Percentiles rank a stretch among this genome's conserved stretches.
Conservation (phyloP, 2,113 vertebrate species). For the Plectropomus leopardus region DNA sequence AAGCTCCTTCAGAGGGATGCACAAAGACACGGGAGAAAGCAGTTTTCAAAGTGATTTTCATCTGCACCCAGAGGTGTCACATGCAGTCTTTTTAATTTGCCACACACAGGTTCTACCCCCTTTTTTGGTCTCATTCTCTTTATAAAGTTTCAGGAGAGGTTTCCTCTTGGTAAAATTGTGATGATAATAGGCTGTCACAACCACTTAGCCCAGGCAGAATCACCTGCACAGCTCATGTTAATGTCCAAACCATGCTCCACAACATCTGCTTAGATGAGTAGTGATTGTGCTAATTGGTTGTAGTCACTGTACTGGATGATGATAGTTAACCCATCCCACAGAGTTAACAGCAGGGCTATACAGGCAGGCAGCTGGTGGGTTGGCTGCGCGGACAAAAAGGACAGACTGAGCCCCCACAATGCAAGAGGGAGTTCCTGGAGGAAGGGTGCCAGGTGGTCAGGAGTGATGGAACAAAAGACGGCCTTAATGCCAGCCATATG, state of each 20-base stretch:
- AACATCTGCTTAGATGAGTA: slow-evolving; percentile 28
- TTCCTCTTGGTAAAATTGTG: neutral
- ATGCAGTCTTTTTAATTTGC: slow-evolving; percentile 64
- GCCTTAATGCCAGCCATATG: slow-evolving; percentile 78
- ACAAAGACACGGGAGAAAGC: slow-evolving; percentile 68
- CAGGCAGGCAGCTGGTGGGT: slow-evolving; percentile 82
- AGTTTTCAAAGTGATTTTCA: slow-evolving; percentile 77
- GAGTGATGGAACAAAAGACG: slow-evolving; percentile 79
- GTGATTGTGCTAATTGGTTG: slow-evolving; percentile 49
- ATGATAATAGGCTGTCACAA: slow-evolving; percentile 6
- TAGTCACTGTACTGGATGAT: slow-evolving; percentile 61
- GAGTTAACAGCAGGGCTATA: slow-evolving; percentile 74
- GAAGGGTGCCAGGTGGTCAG: slow-evolving; percentile 84
- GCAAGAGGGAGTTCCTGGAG: slow-evolving; percentile 82
- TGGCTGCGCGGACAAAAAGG: slow-evolving; percentile 75
- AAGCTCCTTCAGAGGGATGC: slow-evolving; percentile 41
- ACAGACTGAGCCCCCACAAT: slow-evolving; percentile 75
- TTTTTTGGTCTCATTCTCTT: neutral
- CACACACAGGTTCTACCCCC: neutral
- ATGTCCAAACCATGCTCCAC: neutral
- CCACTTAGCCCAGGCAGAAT: slow-evolving; percentile 7
- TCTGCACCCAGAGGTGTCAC: slow-evolving; percentile 56
- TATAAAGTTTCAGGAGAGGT: neutral
- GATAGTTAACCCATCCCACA: slow-evolving; percentile 62
- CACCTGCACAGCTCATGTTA: neutral